Percentiles rank a stretch among this genome's conserved stretches.
Evolutionary conservation across 2,797 vertebrate genomes (phyloP).

Genomic region (Sebastes vulpes): DNA sequence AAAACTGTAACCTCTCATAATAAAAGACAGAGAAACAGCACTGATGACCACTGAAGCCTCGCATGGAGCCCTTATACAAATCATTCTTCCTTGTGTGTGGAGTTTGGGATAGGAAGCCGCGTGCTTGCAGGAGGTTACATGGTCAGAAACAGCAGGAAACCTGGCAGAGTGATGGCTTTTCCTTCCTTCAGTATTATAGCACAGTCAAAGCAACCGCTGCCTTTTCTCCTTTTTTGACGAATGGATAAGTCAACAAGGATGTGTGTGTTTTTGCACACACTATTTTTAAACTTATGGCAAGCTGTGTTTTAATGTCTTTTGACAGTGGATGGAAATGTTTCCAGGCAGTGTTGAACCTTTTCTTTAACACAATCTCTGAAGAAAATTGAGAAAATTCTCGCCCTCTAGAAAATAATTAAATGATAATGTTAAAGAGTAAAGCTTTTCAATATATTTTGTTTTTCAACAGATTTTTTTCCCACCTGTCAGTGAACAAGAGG

Average conservation of each 20-base stretch:
- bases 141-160: constrained; percentile 49
- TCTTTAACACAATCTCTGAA: neutral
- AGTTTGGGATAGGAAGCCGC: constrained; percentile 39
- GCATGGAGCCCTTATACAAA: constrained; percentile 24
- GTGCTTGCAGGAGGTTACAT: constrained; percentile 39
- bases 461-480: neutral
- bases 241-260: constrained; percentile 5
- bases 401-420: neutral
- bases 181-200: neutral
- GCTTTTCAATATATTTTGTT: constrained; percentile 45
- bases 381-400: neutral
- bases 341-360: neutral
- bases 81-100: constrained; percentile 25
- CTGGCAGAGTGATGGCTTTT: constrained; percentile 39
- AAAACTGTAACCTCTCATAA: constrained; percentile 43
- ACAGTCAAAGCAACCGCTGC: neutral
- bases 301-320: constrained; percentile 13
- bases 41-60: constrained; percentile 44
- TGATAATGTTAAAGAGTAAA: constrained; percentile 46
- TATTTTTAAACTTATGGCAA: neutral
- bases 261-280: neutral
- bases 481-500: constrained; percentile 38
- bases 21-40: constrained; percentile 46
- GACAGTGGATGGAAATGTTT: constrained; percentile 13
- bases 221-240: neutral